Evolutionary conservation across 2,888 invertebrate genomes (phyloP), one percentile per base, ranked within the genome.

Genomic region (Cylloceria caligata): DNA sequence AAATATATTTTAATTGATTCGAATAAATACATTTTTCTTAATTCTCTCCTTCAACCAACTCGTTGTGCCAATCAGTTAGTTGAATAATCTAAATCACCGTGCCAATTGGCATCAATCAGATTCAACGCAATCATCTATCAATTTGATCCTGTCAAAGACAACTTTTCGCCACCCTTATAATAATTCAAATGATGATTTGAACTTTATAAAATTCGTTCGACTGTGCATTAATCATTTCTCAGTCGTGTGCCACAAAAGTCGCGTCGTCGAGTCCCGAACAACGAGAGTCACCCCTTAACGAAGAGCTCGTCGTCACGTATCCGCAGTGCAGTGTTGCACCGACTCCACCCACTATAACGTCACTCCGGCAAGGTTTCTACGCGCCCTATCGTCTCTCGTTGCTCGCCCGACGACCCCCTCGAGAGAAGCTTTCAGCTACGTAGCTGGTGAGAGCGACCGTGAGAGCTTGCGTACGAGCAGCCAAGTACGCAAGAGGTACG

Each of bases 271-370:
- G 30, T 49, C 9, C 11, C 21, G n/a, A 62, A 64, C n/a, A 24
- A 52, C 3, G 34, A 6, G 47, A 62, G 34, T 42, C 42, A 47
- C 34, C 62, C 21, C 72, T 73, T 62, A 67, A 72, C 62, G 62
- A 68, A 73, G 67, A 67, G 52, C 67, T 47, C 67, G 45, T 62
- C 52, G 65, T 47, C 34, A 55, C 19, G 39, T 68, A 81, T 81
- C 81, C 77, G 81, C 76, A 77, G 60, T 81, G 81, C 81, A 77
- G 81, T 68, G 72, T 76, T 77, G 36, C 60, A 77, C 52, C 60
- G 65, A 47, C 71, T 49, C 42, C 72, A 60, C 68, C 52, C 71
- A 52, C 68, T 52, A 68, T 49, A 73, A 74, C 52, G 64, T 55
- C 49, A 55, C 67, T 13, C 24, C 9, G 64, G 64, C 60, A 47